Conservation (phyloP, 2,888 invertebrate genomes). For the Idaea dimidiata region DNA sequence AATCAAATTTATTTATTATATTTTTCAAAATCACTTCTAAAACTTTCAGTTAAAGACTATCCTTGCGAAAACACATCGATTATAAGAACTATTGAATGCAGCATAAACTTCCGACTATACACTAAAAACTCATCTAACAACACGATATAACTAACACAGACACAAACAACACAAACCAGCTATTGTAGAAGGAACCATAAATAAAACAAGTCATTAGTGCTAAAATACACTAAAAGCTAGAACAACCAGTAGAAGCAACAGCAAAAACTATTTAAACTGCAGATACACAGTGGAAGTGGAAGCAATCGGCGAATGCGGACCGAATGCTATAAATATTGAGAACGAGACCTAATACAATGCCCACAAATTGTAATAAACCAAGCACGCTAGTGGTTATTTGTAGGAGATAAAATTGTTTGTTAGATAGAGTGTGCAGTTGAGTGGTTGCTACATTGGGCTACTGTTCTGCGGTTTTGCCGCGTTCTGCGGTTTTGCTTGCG, state of each 20-base stretch:
- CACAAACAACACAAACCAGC: neutral
- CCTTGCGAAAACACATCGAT: neutral
- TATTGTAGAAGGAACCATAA: neutral
- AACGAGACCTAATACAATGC: neutral
- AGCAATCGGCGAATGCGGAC: neutral
- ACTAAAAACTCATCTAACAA: neutral
- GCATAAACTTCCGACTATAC: neutral
- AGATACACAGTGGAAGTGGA: slow-evolving; percentile 2
- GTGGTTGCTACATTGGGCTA: neutral
- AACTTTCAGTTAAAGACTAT: too few relatives aligned
- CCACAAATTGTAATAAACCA: neutral
- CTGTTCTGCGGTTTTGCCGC: neutral
- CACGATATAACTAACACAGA: too few relatives aligned
- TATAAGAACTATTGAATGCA: neutral
- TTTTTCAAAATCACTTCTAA: too few relatives aligned
- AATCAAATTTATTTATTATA: too few relatives aligned
- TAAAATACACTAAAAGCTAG: slow-evolving; percentile 20
- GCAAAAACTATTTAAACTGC: slow-evolving; percentile 17
- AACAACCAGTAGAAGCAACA: slow-evolving; percentile 19
- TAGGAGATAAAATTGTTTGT: neutral
- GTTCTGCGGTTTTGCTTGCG: too few relatives aligned
- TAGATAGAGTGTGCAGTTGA: neutral
- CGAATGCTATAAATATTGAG: neutral
- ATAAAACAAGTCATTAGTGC: neutral
- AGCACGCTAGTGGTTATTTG: neutral